Base-by-base conservation (phyloP, 2,888 invertebrate genomes). In the Acleris cristana region DNA sequence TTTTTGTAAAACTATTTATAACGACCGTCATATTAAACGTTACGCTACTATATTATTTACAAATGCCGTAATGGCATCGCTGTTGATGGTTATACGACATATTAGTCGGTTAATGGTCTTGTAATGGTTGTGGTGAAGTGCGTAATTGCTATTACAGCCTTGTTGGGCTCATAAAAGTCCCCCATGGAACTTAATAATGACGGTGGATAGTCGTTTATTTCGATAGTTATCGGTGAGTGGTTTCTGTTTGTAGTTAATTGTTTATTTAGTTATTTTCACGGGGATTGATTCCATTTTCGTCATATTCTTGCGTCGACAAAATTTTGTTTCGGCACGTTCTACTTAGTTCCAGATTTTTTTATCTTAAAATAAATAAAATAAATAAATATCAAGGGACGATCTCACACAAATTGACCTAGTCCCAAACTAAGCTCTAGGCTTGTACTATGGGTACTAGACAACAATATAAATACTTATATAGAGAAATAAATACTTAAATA, bases 81-180 rank as follows among this genome's bases (percentile, higher is more conserved):
- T 40, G 59, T 53, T 65, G 60, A 61, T 45, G 49, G 2, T 61
- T 61, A 30, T 44, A 57, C 56, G 52, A 45, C 55, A 56, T 57
- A 66, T 56, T 63, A 63, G 62, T 48, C 62, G 67, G 53, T 57
- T 62, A 67, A 48, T 51, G 62, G 53, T 63, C 23, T 52, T 19
- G 19, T 67, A 63, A 67, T 54, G 62, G 63, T 53, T 44, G 45
- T 44, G 58, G 63, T 48, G 26, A 57, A 62, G 67, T 67, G 54
- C 62, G 63, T 67, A 67, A 67, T 67, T 63, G 58, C 67, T 53
- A 63, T 67, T 63, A 67, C 62, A 53, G 62, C 62, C 58, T 62
- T 67, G 52, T 67, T 63, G 67, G 62, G 57, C 52, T 48, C 63
- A 54, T 67, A 67, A 67, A 67, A 58, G 57, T 63, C 52, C 54